These are phyloP conservation scores for Scolopax bukidnonensis DNA, from an alignment of 2,797 vertebrate genomes.

Conservation along the genomic window DNA sequence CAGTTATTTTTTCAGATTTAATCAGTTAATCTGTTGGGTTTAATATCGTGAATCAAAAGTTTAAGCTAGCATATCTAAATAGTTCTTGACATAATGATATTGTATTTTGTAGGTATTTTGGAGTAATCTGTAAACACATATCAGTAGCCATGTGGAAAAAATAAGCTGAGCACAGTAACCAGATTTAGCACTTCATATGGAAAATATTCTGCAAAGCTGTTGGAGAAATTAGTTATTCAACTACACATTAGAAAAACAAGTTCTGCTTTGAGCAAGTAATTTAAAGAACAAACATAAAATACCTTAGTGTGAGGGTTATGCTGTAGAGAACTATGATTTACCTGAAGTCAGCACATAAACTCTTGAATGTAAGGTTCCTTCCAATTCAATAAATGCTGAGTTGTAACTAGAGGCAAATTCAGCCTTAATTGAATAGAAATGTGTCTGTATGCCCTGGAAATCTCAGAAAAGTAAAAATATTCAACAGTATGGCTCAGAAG, in stretches of 20 bases:
- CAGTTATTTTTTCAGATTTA: neutral
- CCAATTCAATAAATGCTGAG: conserved; percentile 6
- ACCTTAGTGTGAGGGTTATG: neutral
- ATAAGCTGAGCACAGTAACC: neutral
- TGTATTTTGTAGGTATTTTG: conserved; percentile 2
- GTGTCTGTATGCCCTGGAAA: neutral
- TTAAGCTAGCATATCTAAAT: conserved; percentile 6
- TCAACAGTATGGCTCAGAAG: neutral
- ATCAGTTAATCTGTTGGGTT: conserved; percentile 20
- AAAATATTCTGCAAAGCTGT: neutral
- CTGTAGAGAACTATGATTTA: conserved; percentile 16
- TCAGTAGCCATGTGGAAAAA: neutral
- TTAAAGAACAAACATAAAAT: conserved; percentile 47
- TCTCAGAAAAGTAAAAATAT: conserved; percentile 23
- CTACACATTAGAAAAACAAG: conserved; percentile 5
- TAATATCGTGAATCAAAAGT: neutral
- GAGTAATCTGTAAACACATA: neutral
- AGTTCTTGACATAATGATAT: neutral
- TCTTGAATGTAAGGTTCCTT: conserved; percentile 14
- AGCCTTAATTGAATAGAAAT: conserved; percentile 13
- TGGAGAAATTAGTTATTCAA: conserved; percentile 24
- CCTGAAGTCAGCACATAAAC: conserved; percentile 36
- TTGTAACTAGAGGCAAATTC: conserved; percentile 37
- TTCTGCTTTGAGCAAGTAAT: conserved; percentile 29
- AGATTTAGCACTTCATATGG: neutral